Base-by-base conservation (phyloP, 2,113 vertebrate genomes). In the Phodopus roborovskii region DNA sequence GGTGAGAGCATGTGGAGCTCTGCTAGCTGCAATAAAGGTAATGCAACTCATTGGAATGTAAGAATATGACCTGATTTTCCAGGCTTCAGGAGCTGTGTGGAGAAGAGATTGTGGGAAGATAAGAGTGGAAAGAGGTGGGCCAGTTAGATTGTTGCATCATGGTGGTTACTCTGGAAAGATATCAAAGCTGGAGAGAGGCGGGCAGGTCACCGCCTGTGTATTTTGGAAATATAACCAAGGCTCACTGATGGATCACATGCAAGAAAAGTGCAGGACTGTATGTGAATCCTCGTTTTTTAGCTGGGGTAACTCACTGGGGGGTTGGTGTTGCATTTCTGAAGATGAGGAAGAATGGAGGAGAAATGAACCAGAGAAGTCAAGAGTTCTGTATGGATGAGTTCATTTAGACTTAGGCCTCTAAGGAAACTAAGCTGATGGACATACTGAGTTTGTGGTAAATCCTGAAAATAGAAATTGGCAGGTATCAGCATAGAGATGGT, bases 151-250 rank as follows among this genome's bases (percentile, higher is more conserved):
- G 33, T 3, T 77, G 88, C 30, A 11, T 48, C 39, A 1, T 24
- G 17, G 53, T 48, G 26, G 48, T 26, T 7, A 10, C n/a, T 66
- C 53, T 33, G 53, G 48, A 39, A 1, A 58, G 79, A 85, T 60
- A 60, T 50, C 53, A 12, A 82, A 62, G 68, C 39, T 64, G 26
- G 70, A 58, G 74, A 28, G 42, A 81, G 42, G 73, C 10, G 33
- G 45, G 48, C 45, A 74, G 39, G 56, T 48, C 22, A 78, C 64
- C n/a, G 1, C 3, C 45, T 45, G 30, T 28, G 8, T 1, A 26
- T 45, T 88, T 71, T 84, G 78, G 12, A 79, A 87, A 28, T 70
- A 91, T 20, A 70, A 22, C 70, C 30, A 88, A 96, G 78, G 62
- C 33, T 74, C 64, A 6, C 58, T 92, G 39, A 71, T 90, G 56